phyloP scores from a whole-genome alignment of 2,113 vertebrate species.

The Halcyon senegalensis region DNA sequence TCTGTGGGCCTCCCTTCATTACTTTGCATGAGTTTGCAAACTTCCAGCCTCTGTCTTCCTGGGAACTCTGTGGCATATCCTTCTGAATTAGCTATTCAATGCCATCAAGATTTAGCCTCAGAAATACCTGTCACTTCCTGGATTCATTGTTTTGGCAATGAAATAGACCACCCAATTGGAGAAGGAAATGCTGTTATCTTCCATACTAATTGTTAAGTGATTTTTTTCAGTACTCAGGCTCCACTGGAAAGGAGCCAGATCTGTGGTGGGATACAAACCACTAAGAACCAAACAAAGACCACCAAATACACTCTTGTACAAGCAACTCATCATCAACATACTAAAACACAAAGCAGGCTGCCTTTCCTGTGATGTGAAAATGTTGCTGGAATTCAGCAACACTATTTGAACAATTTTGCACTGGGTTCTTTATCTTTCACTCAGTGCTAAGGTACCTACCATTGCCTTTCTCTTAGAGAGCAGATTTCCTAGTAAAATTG shows the following conservation, averaged over 20 bases:
- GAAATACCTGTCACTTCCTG: conserved; percentile 67
- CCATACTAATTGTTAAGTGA: conserved; percentile 48
- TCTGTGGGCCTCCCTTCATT: neutral
- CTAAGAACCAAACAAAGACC: neutral
- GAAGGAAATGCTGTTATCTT: conserved; percentile 64
- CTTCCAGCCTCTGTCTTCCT: neutral
- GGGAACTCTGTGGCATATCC: neutral
- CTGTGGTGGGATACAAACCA: neutral
- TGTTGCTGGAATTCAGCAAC: neutral
- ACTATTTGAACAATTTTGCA: too few relatives aligned
- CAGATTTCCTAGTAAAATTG: neutral
- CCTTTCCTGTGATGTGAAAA: accelerated
- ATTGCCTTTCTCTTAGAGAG: neutral
- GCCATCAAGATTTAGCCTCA: neutral
- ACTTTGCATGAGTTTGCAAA: neutral
- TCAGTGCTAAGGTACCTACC: neutral
- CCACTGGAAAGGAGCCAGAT: conserved; percentile 23
- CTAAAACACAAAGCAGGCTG: neutral
- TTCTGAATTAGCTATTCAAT: neutral
- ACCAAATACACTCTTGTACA: neutral
- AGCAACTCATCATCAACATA: neutral
- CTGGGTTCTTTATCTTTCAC: neutral
- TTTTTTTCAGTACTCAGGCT: neutral
- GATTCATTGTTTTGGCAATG: conserved; percentile 35
- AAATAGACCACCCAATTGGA: conserved; percentile 52